phyloP scores from a whole-genome alignment of 2,797 vertebrate genomes.

The Eurystomus glaucurus region DNA sequence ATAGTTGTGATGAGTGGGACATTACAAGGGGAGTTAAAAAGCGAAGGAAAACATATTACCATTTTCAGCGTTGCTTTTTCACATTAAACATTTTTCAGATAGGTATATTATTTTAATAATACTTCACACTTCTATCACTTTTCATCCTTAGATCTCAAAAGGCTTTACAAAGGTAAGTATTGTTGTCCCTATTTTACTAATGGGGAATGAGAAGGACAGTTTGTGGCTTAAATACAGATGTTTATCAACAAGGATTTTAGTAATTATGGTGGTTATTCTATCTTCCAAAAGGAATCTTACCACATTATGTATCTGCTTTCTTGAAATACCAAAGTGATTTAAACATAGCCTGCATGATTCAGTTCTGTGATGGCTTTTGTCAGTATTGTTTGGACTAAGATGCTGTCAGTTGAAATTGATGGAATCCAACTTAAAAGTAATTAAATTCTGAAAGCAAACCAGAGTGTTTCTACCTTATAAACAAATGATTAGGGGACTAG shows the following conservation, averaged over 20 bases:
- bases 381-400: background rate
- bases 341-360: background rate
- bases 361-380: background rate
- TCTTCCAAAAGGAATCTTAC: background rate
- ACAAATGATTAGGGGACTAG: background rate
- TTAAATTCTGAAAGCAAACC: background rate
- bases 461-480: background rate
- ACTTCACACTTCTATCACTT: slow-evolving; percentile 35
- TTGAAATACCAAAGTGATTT: background rate
- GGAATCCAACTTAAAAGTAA: background rate
- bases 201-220: background rate
- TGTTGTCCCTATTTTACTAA: slow-evolving; percentile 26
- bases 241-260: no score
- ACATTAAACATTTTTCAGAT: background rate
- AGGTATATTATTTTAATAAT: slow-evolving; percentile 38
- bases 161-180: slow-evolving; percentile 59
- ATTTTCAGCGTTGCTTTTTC: background rate
- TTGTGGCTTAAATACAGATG: background rate
- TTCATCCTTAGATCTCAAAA: slow-evolving; percentile 67
- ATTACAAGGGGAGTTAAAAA: background rate
- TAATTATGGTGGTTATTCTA: background rate
- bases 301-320: background rate
- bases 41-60: fast-evolving
- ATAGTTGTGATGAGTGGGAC: background rate
- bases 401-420: background rate